A percentile compares a stretch with the other conserved stretches of the same genome.
Conservation (phyloP, 64 coral and sea anemone genomes). For the Montipora sp. region DNA sequence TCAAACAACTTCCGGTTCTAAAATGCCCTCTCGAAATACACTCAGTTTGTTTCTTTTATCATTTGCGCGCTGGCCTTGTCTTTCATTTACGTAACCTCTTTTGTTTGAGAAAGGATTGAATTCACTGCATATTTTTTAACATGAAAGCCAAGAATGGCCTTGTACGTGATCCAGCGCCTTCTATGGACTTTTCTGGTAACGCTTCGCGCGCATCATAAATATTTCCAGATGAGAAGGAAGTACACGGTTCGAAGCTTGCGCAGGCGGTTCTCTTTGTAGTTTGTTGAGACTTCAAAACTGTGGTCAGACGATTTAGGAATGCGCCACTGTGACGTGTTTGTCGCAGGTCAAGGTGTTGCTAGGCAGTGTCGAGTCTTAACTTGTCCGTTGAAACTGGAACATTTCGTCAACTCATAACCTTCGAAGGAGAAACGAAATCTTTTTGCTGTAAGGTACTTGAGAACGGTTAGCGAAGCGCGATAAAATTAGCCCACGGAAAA, state of each 20-base stretch:
- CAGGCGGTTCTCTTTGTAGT: conserved; percentile 46
- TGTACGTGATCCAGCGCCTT: neutral
- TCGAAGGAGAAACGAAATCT: neutral
- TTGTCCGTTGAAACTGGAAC: conserved; percentile 6
- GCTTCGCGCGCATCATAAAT: neutral
- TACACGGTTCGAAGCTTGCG: neutral
- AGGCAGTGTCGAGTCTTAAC: neutral
- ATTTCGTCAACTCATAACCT: neutral
- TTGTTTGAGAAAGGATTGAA: neutral
- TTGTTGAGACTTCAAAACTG: conserved; percentile 4
- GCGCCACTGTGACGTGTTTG: conserved; percentile 20
- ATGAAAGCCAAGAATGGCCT: neutral
- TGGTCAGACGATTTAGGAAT: neutral
- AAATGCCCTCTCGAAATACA: conserved; percentile 39
- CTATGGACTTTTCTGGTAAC: neutral
- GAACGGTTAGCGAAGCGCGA: neutral
- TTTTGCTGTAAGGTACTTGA: neutral
- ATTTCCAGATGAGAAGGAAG: conserved; percentile 51
- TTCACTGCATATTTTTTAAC: neutral
- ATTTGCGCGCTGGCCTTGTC: neutral
- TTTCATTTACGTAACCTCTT: neutral
- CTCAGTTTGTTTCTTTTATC: conserved; percentile 22
- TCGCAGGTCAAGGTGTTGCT: conserved; percentile 54
- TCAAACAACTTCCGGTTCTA: conserved; percentile 44
- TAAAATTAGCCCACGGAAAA: neutral